These are phyloP conservation scores for Rhinogobius similis DNA, from an alignment of 2,113 vertebrate species.

Conservation along the genomic window DNA sequence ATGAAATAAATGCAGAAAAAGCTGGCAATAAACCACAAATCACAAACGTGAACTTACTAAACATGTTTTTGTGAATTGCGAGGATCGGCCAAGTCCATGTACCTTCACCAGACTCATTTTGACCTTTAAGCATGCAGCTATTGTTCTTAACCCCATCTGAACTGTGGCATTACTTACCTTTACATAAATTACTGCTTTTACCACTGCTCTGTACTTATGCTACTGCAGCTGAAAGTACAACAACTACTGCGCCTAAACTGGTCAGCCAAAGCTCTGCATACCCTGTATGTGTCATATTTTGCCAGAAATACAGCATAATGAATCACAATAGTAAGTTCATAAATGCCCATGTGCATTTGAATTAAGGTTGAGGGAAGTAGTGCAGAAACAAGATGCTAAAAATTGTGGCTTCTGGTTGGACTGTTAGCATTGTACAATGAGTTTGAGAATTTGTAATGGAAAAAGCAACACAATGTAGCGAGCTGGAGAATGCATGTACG, in stretches of 20 bases:
- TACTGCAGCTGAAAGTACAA: too few relatives aligned
- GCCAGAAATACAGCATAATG: not conserved
- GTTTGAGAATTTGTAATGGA: slow-evolving; percentile 17
- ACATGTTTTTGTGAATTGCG: too few relatives aligned
- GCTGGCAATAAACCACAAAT: too few relatives aligned
- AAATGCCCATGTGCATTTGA: not conserved
- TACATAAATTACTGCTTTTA: not conserved
- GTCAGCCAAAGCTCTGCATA: not conserved
- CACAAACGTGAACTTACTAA: too few relatives aligned
- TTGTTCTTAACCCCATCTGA: not conserved
- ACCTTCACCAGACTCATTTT: too few relatives aligned
- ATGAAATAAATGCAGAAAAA: too few relatives aligned
- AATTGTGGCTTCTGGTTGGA: not conserved
- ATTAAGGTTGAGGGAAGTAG: not conserved
- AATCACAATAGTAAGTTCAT: not conserved
- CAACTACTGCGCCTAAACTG: not conserved
- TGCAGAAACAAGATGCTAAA: slow-evolving; percentile 1
- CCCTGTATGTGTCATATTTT: not conserved
- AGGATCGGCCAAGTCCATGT: too few relatives aligned
- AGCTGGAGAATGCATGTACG: slow-evolving; percentile 10
- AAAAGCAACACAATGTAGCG: slow-evolving; percentile 8
- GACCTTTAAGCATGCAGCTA: not conserved
- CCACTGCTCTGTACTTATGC: not conserved
- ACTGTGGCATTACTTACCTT: too few relatives aligned
- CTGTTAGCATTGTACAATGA: not conserved